Base-by-base conservation (phyloP, 2,113 vertebrate genomes). In the Plestiodon gilberti region DNA sequence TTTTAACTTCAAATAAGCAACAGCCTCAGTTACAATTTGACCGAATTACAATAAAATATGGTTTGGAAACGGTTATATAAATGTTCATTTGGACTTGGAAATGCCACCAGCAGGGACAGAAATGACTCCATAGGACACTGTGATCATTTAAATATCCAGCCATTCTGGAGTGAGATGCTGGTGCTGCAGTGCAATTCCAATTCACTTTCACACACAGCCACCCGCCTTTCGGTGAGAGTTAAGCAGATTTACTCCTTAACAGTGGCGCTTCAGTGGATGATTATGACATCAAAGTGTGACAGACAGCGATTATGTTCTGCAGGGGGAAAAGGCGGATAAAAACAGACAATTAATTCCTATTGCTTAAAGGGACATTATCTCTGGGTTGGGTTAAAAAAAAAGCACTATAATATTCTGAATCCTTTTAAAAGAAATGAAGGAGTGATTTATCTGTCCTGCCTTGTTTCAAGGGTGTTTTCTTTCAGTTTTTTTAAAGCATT, bases 241-340 rank as follows among this genome's bases (percentile, higher is more conserved):
- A 96, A 96, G 95, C 84, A 96, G 96, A 96, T 96, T 97, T 96
- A 90, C 94, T 94, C 89, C 90, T 94, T 91, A 95, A 91, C 85
- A 88, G 93, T 87, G 92, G 89, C 91, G 93, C 89, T 95, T 96
- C 93, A 90, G 92, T 71, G 78, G 91, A 94, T 96, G 95, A 97
- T 96, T 96, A 96, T 96, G 96, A 96, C 96, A 97, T 96, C 96
- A 96, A 97, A 97, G 96, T 92, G 95, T 96, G 95, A 96, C 95
- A 96, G 95, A 96, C 91, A 96, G 90, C 94, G 95, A 96, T 96
- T 96, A 95, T 94, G 90, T 95, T 96, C 92, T 93, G 93, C 92
- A 88, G 87, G 89, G 92, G 88, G 85, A 95, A 94, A 96, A 94
- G 86, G 88, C 0, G 0, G 93, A 95, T 96, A 94, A 96, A 96